These are phyloP conservation scores for Nomada lathburiana DNA, from an alignment of 2,888 invertebrate genomes.

Conservation along the genomic window DNA sequence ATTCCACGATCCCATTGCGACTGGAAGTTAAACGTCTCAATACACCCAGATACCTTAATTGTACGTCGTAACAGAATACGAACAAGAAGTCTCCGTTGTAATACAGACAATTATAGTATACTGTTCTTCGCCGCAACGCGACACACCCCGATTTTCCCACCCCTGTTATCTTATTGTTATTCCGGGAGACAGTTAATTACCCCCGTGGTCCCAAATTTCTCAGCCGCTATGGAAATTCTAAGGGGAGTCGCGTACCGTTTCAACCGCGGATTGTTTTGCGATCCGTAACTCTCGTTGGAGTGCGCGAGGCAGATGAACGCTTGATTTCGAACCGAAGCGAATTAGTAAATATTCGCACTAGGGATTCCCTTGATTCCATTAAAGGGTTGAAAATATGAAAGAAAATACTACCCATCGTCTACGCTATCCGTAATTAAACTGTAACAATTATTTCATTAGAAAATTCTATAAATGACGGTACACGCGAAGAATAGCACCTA, in stretches of 20 bases:
- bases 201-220: conserved; percentile 24
- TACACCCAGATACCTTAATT: conserved; percentile 17
- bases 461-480: no score
- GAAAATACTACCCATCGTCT: no score
- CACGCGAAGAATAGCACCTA: conserved; percentile 5
- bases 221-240: conserved; percentile 17
- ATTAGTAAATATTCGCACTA: no score
- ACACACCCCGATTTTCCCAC: neutral
- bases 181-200: conserved; percentile 36
- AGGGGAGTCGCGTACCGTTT: neutral
- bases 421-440: neutral
- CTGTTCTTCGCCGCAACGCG: neutral
- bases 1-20: neutral
- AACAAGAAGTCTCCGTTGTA: conserved; percentile 24
- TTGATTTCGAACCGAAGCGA: neutral
- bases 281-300: neutral
- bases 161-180: conserved; percentile 33
- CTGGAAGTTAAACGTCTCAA: conserved; percentile 1
- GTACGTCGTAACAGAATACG: neutral
- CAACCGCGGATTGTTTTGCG: conserved; percentile 17
- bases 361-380: no score
- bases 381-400: no score
- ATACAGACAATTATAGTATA: conserved; percentile 9
- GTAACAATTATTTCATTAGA: neutral
- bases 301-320: neutral